Evolutionary conservation across 2,113 vertebrate genomes (phyloP), one percentile per base, ranked within the genome.

Genomic region (Pipa parva): DNA sequence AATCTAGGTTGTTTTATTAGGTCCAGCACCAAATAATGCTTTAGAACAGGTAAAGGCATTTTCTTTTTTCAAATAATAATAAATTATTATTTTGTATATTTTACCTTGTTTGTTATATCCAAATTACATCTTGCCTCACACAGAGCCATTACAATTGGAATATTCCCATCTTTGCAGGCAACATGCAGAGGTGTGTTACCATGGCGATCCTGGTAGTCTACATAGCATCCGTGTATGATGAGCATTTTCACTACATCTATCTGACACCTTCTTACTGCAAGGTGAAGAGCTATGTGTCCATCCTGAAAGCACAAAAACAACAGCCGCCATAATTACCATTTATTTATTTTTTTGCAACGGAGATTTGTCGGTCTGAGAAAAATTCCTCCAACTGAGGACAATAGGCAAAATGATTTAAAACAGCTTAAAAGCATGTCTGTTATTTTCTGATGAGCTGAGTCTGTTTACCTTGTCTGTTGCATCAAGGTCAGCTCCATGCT

Each of bases 81-180:
- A n/a, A n/a, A n/a, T n/a, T n/a, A n/a, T n/a, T n/a, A n/a, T n/a
- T n/a, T n/a, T n/a, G n/a, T n/a, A n/a, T n/a, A n/a, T n/a, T n/a
- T 74, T 70, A 95, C 97, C 92, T 99, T 98, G 80, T 98, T 98
- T 49, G 90, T 80, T 22, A 95, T 72, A 82, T 98, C 95, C 29
- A 97, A 79, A 75, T 67, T 87, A 63, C 93, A 95, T 59, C 74
- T 87, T 56, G 92, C 89, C 29, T 81, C 84, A 75, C 93, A 95
- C 29, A 99, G 87, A 2, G 90, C 84, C 55, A 79, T 79, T 76
- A 97, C 92, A 13, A 98, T 79, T 2, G 93, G 85, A 60, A 95
- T 70, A 2, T 91, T 97, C n/a, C 95, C 93, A 29, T 99, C 96
- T 78, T 99, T 98, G 78, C 94, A 96, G 71, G 97, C 97, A 63